These are phyloP conservation scores for Ametastegia equiseti DNA, from an alignment of 2,888 invertebrate genomes.

Conservation along the genomic window DNA sequence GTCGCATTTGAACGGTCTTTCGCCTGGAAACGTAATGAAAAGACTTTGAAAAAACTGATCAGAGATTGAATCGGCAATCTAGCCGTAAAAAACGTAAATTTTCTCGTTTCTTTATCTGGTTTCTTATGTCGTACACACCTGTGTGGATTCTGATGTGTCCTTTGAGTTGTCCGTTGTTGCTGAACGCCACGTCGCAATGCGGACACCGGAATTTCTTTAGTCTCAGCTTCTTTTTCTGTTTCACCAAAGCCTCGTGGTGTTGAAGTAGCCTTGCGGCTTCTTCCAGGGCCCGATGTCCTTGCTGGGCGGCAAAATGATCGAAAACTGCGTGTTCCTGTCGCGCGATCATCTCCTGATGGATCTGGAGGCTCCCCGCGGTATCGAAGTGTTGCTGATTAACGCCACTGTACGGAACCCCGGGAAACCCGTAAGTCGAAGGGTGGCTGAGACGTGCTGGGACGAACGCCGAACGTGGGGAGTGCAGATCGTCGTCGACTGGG, in stretches of 20 bases:
- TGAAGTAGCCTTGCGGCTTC: constrained; percentile 65
- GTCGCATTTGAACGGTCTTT: constrained; percentile 92
- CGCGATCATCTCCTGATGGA: constrained; percentile 7
- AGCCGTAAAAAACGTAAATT: neutral
- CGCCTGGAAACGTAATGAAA: constrained; percentile 79
- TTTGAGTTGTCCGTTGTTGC: constrained; percentile 95
- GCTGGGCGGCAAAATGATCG: constrained; percentile 21
- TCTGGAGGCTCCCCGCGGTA: neutral
- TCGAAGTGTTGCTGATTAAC: neutral
- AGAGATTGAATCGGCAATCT: neutral
- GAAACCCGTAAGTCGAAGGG: constrained; percentile 49
- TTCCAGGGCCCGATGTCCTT: constrained; percentile 55
- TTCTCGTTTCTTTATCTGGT: neutral
- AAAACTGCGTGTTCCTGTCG: constrained; percentile 21
- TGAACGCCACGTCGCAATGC: constrained; percentile 93
- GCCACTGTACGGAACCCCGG: neutral
- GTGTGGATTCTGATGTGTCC: constrained; percentile 95
- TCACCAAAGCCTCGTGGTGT: constrained; percentile 65
- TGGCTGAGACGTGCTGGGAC: neutral
- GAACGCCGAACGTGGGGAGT: constrained; percentile 46
- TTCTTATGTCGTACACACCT: constrained; percentile 76
- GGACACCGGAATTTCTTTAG: constrained; percentile 96
- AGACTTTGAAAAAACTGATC: neutral
- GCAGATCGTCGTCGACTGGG: neutral
- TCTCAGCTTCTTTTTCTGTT: constrained; percentile 82